phyloP scores from a whole-genome alignment of 1,140 invertebrate species.

The Drosophila orena region DNA sequence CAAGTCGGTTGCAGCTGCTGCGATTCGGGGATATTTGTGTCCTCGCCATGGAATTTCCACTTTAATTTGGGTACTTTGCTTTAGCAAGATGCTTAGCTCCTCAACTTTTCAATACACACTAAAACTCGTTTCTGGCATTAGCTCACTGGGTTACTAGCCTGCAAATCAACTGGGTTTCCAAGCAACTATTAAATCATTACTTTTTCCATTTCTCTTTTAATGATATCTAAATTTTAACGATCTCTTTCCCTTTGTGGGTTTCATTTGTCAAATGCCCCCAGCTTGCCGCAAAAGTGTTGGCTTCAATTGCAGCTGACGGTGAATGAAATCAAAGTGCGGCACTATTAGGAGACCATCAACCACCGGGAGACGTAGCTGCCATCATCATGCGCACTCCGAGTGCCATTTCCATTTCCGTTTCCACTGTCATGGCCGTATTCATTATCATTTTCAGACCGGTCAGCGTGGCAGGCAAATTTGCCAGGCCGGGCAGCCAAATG shows the following conservation, averaged over 20 bases:
- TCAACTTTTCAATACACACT: too few relatives aligned
- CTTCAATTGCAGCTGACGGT: conserved; percentile 3
- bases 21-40: conserved; percentile 21
- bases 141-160: too few relatives aligned
- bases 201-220: too few relatives aligned
- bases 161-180: too few relatives aligned
- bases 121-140: too few relatives aligned
- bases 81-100: neutral
- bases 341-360: conserved; percentile 15
- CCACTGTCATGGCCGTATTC: conserved; percentile 21
- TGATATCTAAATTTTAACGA: neutral
- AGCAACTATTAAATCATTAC: too few relatives aligned
- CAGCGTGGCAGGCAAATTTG: conserved; percentile 31
- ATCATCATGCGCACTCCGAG: conserved; percentile 7
- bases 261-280: too few relatives aligned
- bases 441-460: conserved; percentile 23
- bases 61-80: neutral
- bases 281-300: neutral
- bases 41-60: conserved; percentile 2
- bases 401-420: conserved; percentile 1
- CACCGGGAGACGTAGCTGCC: conserved; percentile 18
- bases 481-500: conserved; percentile 44
- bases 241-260: neutral
- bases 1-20: conserved; percentile 39
- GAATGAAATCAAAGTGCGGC: neutral